Base-by-base conservation (phyloP, 2,888 invertebrate species). In the Archips xylosteana region DNA sequence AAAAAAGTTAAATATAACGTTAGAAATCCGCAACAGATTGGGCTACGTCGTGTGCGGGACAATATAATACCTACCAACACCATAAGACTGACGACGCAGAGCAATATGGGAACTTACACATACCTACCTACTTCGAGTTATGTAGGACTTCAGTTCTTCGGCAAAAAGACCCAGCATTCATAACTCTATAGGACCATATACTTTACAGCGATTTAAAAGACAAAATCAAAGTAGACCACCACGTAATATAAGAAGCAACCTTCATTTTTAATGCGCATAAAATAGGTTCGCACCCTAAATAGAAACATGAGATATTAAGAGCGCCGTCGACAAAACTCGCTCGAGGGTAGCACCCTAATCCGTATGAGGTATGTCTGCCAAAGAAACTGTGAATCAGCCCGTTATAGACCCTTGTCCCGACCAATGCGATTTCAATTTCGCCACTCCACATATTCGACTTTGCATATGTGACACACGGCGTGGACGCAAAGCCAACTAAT, bases 361-460 rank as follows among this genome's bases (percentile, higher is more conserved):
- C 74, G 61, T 39, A 74, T 65, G 64, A 83, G 83, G 81, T 80
- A 79, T 72, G 78, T 49, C 79, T 76, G 74, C 82, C 76, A 78
- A 86, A 88, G 86, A 85, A 84, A 83, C 77, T 77, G 76, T 80
- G 81, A 83, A 82, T 79, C 82, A 79, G 78, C 73, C 68, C 60
- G 63, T 63, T 32, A 49, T 32, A 57, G 65, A 75, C 75, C 73
- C 80, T 75, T 78, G 79, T 79, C 86, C 80, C 79, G 75, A 71
- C 81, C 85, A 84, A 88, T 86, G 85, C 85, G 87, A 87, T 86
- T 89, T 88, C 87, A 87, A 88, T 88, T 89, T 85, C 81, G 82
- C 84, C 85, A 84, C 84, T 87, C 82, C 83, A 86, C 84, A 83
- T 82, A 82, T 82, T 85, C 82, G 77, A 81, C 81, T 87, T 85